Percentiles rank a stretch among this genome's conserved stretches.
Evolutionary conservation across 2,888 invertebrate species (phyloP).

Genomic region (Corythucha ciliata): DNA sequence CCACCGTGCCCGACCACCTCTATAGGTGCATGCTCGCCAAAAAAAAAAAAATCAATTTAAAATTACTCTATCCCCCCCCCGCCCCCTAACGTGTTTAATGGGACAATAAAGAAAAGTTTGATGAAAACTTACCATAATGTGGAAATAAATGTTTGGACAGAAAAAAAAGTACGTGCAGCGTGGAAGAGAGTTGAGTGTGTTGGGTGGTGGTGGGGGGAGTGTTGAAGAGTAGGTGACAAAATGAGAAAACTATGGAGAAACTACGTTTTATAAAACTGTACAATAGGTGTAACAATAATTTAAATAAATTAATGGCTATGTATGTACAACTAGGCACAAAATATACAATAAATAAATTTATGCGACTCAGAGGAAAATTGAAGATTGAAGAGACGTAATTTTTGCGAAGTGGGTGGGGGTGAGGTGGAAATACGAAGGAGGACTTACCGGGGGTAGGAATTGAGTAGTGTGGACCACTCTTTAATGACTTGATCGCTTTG

Average conservation of each 20-base stretch:
- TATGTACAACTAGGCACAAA: background rate
- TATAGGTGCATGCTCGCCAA: background rate
- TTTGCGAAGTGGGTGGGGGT: too few species aligned
- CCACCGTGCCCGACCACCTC: background rate
- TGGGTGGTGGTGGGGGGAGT: background rate
- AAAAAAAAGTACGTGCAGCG: background rate
- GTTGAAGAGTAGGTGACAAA: background rate
- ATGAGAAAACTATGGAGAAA: background rate
- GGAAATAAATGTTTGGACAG: background rate
- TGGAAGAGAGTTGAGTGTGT: background rate
- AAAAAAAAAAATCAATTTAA: background rate
- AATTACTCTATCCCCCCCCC: too few species aligned
- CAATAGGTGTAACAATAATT: too few species aligned
- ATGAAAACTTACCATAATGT: background rate
- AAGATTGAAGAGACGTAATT: too few species aligned
- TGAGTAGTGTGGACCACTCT: constrained; percentile 49
- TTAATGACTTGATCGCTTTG: constrained; percentile 47
- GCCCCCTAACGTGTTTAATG: too few species aligned
- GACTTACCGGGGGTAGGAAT: constrained; percentile 41
- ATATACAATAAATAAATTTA: too few species aligned
- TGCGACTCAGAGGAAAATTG: too few species aligned
- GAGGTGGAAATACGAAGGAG: background rate
- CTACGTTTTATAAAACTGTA: too few species aligned
- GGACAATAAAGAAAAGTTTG: too few species aligned
- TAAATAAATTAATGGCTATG: background rate